Evolutionary conservation across 2,797 vertebrate genomes (phyloP).

Genomic region (Carapus acus): DNA sequence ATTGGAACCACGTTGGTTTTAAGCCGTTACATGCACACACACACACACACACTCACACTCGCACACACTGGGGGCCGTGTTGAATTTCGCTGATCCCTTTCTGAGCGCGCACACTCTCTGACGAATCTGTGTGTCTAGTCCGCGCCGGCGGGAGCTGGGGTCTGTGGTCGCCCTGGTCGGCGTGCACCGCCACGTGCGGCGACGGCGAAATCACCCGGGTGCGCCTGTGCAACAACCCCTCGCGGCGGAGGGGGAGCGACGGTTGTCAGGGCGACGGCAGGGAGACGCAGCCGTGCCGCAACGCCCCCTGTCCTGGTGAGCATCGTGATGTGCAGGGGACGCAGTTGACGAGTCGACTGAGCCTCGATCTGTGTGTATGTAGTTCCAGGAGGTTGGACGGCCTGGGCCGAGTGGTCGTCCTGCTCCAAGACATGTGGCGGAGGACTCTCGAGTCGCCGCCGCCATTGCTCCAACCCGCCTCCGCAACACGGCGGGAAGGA

Average conservation of each 20-base stretch:
- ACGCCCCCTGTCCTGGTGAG: slow-evolving; percentile 64
- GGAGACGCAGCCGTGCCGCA: slow-evolving; percentile 76
- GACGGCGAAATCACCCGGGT: slow-evolving; percentile 83
- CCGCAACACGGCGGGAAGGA: slow-evolving; percentile 83
- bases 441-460: slow-evolving; percentile 80
- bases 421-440: slow-evolving; percentile 88
- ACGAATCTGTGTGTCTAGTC: slow-evolving; percentile 58
- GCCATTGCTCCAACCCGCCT: slow-evolving; percentile 82
- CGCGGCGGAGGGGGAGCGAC: slow-evolving; percentile 83
- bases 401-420: slow-evolving; percentile 87
- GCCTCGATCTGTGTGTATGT: slow-evolving; percentile 21
- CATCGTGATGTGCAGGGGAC: background rate
- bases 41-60: slow-evolving; percentile 3
- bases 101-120: background rate
- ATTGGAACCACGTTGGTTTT: slow-evolving; percentile 43
- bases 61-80: slow-evolving; percentile 14
- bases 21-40: slow-evolving; percentile 7
- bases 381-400: slow-evolving; percentile 91
- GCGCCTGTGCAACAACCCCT: slow-evolving; percentile 88
- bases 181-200: slow-evolving; percentile 91
- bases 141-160: slow-evolving; percentile 89
- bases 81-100: slow-evolving; percentile 9
- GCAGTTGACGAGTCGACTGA: slow-evolving; percentile 6
- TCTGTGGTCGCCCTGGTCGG: slow-evolving; percentile 96
- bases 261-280: slow-evolving; percentile 77